Conservation (phyloP, 1,140 invertebrate species). For the Drosophila sturtevanti region DNA sequence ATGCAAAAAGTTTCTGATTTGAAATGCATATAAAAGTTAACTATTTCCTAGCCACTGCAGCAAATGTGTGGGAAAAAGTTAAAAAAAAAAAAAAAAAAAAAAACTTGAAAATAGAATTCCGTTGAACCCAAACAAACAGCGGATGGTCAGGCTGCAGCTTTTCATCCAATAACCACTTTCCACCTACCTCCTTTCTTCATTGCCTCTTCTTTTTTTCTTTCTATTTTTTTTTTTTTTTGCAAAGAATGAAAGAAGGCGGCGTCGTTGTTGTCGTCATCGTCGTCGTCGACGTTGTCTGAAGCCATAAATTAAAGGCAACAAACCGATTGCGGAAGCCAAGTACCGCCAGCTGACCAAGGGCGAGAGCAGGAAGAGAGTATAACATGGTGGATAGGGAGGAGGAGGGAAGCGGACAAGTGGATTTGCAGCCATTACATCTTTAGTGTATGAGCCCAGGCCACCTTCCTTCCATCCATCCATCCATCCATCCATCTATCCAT, state of each 20-base stretch:
- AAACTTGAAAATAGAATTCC: not conserved
- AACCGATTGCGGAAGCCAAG: constrained; percentile 67
- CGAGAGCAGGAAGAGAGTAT: not conserved
- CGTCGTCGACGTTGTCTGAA: constrained; percentile 45
- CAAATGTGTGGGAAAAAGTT: constrained; percentile 67
- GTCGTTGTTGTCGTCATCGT: constrained; percentile 20
- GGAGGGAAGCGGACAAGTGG: constrained; percentile 53
- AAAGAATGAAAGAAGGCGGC: constrained; percentile 51
- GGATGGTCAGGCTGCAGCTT: constrained; percentile 49
- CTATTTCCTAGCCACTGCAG: constrained; percentile 65
- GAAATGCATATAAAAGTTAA: constrained; percentile 80
- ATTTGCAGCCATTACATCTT: constrained; percentile 75
- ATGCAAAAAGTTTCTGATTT: constrained; percentile 76
- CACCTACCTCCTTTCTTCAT: not conserved
- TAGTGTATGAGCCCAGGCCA: constrained; percentile 8
- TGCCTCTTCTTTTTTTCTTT: not conserved
- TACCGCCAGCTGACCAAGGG: constrained; percentile 40
- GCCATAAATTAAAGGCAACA: constrained; percentile 77
- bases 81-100: not conserved
- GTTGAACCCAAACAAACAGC: constrained; percentile 51
- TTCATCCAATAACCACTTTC: constrained; percentile 9
- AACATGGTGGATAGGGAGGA: not conserved
- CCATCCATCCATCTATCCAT: not conserved
- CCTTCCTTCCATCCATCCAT: not conserved
- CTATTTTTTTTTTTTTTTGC: not conserved